These are phyloP conservation scores for Montipora cactus DNA, from an alignment of 64 coral and sea anemone genomes.

Conservation along the genomic window DNA sequence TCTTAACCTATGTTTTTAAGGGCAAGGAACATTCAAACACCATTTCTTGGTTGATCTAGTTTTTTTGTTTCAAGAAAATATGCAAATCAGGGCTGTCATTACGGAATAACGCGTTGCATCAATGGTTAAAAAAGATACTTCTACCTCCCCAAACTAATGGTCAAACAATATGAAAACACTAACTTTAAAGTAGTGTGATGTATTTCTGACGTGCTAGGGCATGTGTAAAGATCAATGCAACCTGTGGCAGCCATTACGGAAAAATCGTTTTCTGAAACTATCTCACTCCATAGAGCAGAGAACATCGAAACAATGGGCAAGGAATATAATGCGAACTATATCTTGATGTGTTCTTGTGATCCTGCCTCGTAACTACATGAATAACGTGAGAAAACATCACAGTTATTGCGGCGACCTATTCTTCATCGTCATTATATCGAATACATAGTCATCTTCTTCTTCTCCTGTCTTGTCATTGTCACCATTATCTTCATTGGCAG, in stretches of 20 bases:
- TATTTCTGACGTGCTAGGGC: neutral
- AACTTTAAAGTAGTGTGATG: neutral
- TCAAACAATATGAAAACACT: neutral
- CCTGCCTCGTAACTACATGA: neutral
- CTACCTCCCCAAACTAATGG: neutral
- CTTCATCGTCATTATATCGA: no score
- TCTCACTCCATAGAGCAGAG: neutral
- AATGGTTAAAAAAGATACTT: neutral
- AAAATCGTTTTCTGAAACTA: neutral
- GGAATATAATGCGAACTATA: neutral
- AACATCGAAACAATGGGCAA: neutral
- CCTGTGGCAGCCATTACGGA: neutral
- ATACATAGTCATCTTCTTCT: neutral
- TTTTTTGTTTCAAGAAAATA: neutral
- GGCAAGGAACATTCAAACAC: neutral
- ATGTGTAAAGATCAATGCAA: neutral
- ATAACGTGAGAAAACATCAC: no score
- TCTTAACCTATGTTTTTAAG: neutral
- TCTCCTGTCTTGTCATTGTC: neutral
- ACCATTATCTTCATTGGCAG: constrained; percentile 11
- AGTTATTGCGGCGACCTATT: no score
- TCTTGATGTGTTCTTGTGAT: neutral
- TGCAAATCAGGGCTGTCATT: neutral
- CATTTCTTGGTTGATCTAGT: neutral
- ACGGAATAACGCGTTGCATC: neutral